Base-by-base conservation (phyloP, 2,888 invertebrate species). In the Beris morrisii region DNA sequence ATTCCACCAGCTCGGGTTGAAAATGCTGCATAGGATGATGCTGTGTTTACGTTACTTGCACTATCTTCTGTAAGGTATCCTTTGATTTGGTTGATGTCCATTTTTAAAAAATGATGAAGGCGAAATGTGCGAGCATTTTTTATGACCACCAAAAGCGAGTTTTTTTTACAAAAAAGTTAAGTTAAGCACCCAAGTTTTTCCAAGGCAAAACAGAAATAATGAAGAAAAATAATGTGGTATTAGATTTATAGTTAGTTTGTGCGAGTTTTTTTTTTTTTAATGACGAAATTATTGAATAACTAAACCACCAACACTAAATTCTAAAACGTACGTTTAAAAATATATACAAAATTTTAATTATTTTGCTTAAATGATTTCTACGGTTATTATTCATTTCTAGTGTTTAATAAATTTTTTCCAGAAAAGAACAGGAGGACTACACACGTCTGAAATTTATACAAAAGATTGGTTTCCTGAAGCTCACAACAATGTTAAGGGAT, bases 21-120 rank as follows among this genome's bases (percentile, higher is more conserved):
- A 9, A 48, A 32, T 13, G 32, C 7, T 38, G 1, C 38, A 38
- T 3, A 77, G 75, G 54, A 74, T 69, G 3, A 73, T 73, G 59
- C 70, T 69, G 48, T 48, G 52, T 11, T 44, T 22, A 48, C 45
- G 53, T 66, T 66, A 68, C 53, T 46, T 53, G 50, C 72, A 72
- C 78, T 80, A 73, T 80, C 80, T 74, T 80, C 80, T 79, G 80
- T 80, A 79, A 80, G 77, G 78, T 80, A 80, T 73, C 79, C 79
- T 80, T 73, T 71, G 72, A 73, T 22, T 65, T 67, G 28, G 45
- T 54, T 55, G 43, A 54, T 22, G 15, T n/a, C 22, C 61, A 46
- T 50, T 52, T 61, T 38, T 50, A 43, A 43, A 38, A 31, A 30
- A 30, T 44, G 38, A 57, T 6, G 22, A 30, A 54, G 44, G 12